These are phyloP conservation scores for Lycorma delicatula DNA, from an alignment of 1,140 invertebrate species.

Conservation along the genomic window DNA sequence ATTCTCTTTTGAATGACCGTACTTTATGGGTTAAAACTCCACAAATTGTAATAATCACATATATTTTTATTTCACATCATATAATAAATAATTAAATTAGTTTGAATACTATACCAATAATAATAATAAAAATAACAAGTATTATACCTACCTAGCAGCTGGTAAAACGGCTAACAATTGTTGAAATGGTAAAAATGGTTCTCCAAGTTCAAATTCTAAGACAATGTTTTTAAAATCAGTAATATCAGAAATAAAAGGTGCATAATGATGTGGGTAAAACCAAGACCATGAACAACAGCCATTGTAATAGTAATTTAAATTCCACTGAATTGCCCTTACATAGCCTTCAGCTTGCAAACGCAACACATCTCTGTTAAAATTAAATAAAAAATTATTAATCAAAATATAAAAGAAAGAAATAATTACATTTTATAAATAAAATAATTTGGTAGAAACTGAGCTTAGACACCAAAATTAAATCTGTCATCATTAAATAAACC, in stretches of 20 bases:
- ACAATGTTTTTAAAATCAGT: constrained; percentile 65
- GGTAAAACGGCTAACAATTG: constrained; percentile 90
- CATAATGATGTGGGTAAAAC: constrained; percentile 92
- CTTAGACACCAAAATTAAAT: too few relatives aligned
- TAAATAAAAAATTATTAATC: too few relatives aligned
- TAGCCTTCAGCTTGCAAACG: constrained; percentile 78
- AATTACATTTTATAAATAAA: too few relatives aligned
- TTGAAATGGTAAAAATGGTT: constrained; percentile 90
- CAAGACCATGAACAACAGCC: constrained; percentile 96
- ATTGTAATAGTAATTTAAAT: constrained; percentile 92
- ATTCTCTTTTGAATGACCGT: too few relatives aligned
- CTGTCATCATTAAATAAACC: too few relatives aligned
- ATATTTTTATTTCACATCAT: too few relatives aligned
- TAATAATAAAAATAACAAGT: neutral
- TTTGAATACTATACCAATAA: neutral
- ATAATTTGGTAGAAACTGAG: too few relatives aligned
- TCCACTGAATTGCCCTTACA: constrained; percentile 92
- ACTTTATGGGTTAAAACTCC: too few relatives aligned
- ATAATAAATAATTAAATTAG: neutral
- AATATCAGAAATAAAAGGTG: constrained; percentile 91
- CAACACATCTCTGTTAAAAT: constrained; percentile 55
- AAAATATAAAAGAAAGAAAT: too few relatives aligned
- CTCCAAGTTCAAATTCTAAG: constrained; percentile 70
- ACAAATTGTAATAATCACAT: too few relatives aligned
- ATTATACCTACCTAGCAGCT: constrained; percentile 43